Conservation (phyloP, 1,140 invertebrate genomes). For the Neelides sp. region DNA sequence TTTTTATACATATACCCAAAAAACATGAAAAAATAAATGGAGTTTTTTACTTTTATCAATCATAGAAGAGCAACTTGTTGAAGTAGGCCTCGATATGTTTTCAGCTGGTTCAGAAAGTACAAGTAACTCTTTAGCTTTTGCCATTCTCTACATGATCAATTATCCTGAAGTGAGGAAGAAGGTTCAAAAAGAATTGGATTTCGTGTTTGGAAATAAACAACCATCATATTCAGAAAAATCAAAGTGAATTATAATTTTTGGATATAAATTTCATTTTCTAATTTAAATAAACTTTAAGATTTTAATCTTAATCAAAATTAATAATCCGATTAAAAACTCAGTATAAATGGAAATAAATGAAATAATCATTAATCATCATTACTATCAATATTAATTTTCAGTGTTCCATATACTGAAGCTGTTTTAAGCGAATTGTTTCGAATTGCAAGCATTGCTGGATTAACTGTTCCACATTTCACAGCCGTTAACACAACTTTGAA, state of each 20-base stretch:
- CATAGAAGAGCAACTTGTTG: conserved; percentile 31
- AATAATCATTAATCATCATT: background rate
- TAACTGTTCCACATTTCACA: conserved; percentile 17
- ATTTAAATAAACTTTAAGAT: background rate
- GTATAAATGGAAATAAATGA: background rate
- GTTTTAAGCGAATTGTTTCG: conserved; percentile 37
- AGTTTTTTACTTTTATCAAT: too few relatives aligned
- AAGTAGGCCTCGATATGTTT: conserved; percentile 30
- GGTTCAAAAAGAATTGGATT: conserved; percentile 41
- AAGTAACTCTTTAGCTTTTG: conserved; percentile 39
- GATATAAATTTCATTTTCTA: background rate
- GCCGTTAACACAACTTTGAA: too few relatives aligned
- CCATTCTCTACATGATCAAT: conserved; percentile 38
- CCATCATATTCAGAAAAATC: conserved; percentile 36
- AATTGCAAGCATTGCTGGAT: conserved; percentile 19
- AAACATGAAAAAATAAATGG: background rate
- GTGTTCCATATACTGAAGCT: conserved; percentile 49
- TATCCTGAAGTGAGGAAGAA: conserved; percentile 40
- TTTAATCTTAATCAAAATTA: background rate
- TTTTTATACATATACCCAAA: background rate
- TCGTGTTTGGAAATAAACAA: conserved; percentile 36
- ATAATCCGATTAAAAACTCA: background rate
- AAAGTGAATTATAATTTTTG: conserved; percentile 17
- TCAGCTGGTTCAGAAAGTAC: conserved; percentile 41
- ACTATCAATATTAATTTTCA: conserved; percentile 33